phyloP scores from a whole-genome alignment of 2,888 invertebrate genomes.

The Mythimna vitellina region DNA sequence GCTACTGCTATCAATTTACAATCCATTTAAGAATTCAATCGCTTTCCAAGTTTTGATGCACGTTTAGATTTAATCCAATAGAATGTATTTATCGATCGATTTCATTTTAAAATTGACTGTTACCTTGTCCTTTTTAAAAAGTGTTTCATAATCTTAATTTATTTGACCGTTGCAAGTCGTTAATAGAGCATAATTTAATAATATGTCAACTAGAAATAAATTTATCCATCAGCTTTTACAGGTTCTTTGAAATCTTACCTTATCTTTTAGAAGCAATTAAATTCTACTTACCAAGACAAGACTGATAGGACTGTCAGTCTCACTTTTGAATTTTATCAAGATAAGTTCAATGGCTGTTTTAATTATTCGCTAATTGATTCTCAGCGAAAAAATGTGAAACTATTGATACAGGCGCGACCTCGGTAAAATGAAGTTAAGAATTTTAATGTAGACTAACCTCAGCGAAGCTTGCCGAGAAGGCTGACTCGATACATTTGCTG shows the following conservation, averaged over 20 bases:
- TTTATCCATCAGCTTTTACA: background rate
- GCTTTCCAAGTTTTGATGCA: slow-evolving; percentile 18
- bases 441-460: no score
- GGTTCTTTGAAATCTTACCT: no score
- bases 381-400: no score
- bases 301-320: background rate
- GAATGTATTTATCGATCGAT: slow-evolving; percentile 15
- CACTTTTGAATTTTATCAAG: background rate
- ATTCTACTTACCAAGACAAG: background rate
- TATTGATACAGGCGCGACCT: no score
- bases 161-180: background rate
- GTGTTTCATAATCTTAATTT: background rate
- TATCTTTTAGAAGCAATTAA: no score
- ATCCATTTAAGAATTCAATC: slow-evolving; percentile 34
- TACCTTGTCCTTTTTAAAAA: slow-evolving; percentile 6
- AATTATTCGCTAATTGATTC: background rate
- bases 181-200: background rate
- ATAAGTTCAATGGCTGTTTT: background rate
- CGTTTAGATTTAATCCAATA: slow-evolving; percentile 6
- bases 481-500: no score
- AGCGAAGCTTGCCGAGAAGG: no score
- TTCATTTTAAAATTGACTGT: background rate
- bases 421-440: no score
- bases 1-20: slow-evolving; percentile 26
- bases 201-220: background rate